Percentiles rank a stretch among this genome's conserved stretches.
These are phyloP conservation scores for Ormyrus labotus DNA, from an alignment of 2,888 invertebrate genomes.

Conservation along the genomic window DNA sequence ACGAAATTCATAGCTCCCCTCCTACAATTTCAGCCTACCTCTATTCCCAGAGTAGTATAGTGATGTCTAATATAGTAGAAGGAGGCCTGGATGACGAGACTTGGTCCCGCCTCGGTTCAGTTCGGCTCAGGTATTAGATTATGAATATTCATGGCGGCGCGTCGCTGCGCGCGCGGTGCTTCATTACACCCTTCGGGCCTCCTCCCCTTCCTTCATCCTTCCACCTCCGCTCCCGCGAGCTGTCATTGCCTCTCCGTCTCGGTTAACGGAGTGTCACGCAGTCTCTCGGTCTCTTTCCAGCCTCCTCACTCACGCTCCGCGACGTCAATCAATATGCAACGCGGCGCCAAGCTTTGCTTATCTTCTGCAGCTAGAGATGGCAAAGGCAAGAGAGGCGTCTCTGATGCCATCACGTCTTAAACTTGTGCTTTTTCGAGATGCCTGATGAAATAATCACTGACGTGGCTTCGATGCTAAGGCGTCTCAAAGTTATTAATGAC, in stretches of 20 bases:
- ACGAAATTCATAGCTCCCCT: slow-evolving; percentile 60
- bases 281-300: slow-evolving; percentile 32
- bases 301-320: not conserved
- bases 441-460: slow-evolving; percentile 14
- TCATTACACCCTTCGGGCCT: slow-evolving; percentile 72
- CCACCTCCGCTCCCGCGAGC: slow-evolving; percentile 37
- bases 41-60: slow-evolving; percentile 49
- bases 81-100: slow-evolving; percentile 70
- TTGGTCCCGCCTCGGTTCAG: slow-evolving; percentile 69
- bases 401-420: not conserved
- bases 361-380: slow-evolving; percentile 64
- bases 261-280: slow-evolving; percentile 34
- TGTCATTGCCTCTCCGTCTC: slow-evolving; percentile 57
- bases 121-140: slow-evolving; percentile 75
- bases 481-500: too few species aligned
- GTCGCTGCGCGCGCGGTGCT: slow-evolving; percentile 72
- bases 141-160: slow-evolving; percentile 76
- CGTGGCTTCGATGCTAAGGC: not conserved
- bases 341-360: slow-evolving; percentile 73
- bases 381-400: not conserved
- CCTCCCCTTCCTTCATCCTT: slow-evolving; percentile 34
- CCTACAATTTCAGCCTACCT: not conserved
- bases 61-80: slow-evolving; percentile 71
- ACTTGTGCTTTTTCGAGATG: not conserved
- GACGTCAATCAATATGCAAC: slow-evolving; percentile 75